These are phyloP conservation scores for Clusia tigrina DNA, from an alignment of 2,888 invertebrate species.

Conservation along the genomic window DNA sequence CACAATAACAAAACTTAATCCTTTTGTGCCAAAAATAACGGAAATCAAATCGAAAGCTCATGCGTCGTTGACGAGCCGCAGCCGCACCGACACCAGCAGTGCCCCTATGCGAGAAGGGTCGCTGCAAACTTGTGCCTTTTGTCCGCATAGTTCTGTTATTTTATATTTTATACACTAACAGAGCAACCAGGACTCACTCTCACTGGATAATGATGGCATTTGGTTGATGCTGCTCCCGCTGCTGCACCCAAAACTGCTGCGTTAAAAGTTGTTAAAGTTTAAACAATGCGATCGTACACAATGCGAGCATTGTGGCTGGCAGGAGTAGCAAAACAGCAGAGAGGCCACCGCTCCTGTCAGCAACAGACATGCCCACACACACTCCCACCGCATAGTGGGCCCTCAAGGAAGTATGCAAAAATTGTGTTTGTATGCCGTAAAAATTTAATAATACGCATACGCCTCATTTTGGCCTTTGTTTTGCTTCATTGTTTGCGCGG, in stretches of 20 bases:
- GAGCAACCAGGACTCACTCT: slow-evolving; percentile 52
- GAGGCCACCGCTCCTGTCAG: background rate
- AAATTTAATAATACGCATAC: too few relatives aligned
- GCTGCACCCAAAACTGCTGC: slow-evolving; percentile 27
- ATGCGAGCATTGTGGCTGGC: background rate
- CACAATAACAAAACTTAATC: slow-evolving; percentile 44
- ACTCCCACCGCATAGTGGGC: too few relatives aligned
- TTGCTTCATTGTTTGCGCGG: too few relatives aligned
- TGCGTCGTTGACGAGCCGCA: slow-evolving; percentile 37
- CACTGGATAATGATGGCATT: slow-evolving; percentile 54
- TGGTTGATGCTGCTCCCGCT: slow-evolving; percentile 43
- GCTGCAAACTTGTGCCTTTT: slow-evolving; percentile 52
- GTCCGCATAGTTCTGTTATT: slow-evolving; percentile 36
- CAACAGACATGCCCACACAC: background rate
- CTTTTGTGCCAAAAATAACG: slow-evolving; percentile 45
- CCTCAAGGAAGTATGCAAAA: background rate
- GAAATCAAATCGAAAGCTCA: slow-evolving; percentile 58
- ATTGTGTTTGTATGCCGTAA: too few relatives aligned
- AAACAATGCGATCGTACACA: slow-evolving; percentile 51
- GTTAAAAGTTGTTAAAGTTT: slow-evolving; percentile 51
- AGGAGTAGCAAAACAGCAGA: background rate
- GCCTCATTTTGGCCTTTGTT: too few relatives aligned
- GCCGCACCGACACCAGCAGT: slow-evolving; percentile 22
- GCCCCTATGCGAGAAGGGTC: slow-evolving; percentile 34
- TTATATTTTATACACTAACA: slow-evolving; percentile 29